Percentiles rank a stretch among this genome's conserved stretches.
phyloP scores from a whole-genome alignment of 2,113 vertebrate species.

The Salvelinus sp. region DNA sequence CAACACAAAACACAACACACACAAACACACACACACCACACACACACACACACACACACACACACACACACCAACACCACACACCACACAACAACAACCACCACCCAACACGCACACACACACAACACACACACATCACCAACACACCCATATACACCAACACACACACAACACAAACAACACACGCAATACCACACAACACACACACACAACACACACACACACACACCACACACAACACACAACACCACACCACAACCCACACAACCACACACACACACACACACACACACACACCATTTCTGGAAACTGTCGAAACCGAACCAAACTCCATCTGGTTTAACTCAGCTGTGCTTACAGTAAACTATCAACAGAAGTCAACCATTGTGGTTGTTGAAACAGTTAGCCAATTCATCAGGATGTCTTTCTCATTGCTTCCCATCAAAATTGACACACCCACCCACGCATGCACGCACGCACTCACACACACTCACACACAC shows the following conservation, averaged over 20 bases:
- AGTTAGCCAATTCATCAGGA: background rate
- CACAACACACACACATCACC: no score
- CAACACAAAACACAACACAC: no score
- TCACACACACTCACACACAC: background rate
- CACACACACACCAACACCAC: background rate
- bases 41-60: background rate
- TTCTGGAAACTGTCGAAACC: constrained; percentile 16
- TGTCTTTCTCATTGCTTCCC: background rate
- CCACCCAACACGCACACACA: background rate
- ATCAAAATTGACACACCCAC: background rate
- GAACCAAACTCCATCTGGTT: constrained; percentile 55
- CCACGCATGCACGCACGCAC: background rate
- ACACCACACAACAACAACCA: background rate
- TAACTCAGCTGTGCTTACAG: constrained; percentile 46
- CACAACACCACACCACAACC: background rate
- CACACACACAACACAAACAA: no score
- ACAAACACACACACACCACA: no score
- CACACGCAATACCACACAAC: no score
- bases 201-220: no score
- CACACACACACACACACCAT: background rate
- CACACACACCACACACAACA: no score
- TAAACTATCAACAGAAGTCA: constrained; percentile 9
- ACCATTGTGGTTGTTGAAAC: constrained; percentile 1
- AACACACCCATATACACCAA: no score
- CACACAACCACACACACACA: no score